Evolutionary conservation across 2,113 vertebrate species (phyloP), one percentile per base, ranked within the genome.

Genomic region (Puffinus mauretanicus): DNA sequence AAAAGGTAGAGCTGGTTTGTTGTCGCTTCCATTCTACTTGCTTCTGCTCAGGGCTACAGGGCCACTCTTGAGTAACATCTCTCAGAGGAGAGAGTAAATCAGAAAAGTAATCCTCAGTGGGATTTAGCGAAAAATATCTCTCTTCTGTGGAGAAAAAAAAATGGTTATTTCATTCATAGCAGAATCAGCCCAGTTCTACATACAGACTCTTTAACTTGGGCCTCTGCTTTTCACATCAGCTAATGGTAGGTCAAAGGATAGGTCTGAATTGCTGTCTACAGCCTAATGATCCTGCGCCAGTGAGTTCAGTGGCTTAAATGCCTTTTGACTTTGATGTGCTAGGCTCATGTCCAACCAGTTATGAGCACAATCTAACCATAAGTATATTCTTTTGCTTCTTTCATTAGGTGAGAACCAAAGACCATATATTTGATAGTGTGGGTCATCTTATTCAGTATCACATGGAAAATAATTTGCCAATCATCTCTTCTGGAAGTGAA

Each of bases 371-470:
- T 44, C 40, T 87, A 86, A 96, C 87, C 40, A 44, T 60, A 90
- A 94, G 57, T 90, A 20, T 27, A 55, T 94, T 79, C 1, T 89
- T 97, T 80, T 97, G 25, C 65, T 95, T 94, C 49, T 78, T 93
- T 97, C 76, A 44, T 79, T 85, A 99, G 99, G 99, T 99, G 87
- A 98, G 99, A 97, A 99, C 99, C 79, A 99, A 99, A 95, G 99
- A 99, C 90, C 99, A 97, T 34, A 90, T 99, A 81, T 99, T 99
- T 92, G 97, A 98, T 66, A 99, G 98, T 5, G 98, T 99, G 12
- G 98, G 98, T 70, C 99, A 99, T 95, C 98, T 99, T 95, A 99
- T 99, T 97, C 98, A 98, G 52, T 99, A 99, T 92, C 99, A 99
- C 92, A 98, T 99, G 99, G 98, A 99, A 97, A 99, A 98, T 82